phyloP scores from a whole-genome alignment of 2,797 vertebrate species.

The Schizothorax lantsangensis region DNA sequence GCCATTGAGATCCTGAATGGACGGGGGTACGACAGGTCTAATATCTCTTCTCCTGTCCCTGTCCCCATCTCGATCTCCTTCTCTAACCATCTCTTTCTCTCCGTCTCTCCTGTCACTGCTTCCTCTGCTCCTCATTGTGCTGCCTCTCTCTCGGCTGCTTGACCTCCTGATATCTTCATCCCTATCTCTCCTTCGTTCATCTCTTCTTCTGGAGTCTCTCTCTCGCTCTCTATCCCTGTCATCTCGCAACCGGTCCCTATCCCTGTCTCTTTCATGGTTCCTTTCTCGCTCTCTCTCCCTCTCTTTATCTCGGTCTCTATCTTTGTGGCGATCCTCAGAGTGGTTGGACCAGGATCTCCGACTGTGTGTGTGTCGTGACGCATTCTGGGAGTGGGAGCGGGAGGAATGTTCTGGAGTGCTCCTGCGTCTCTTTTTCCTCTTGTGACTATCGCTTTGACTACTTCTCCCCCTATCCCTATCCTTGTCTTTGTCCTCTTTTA shows the following conservation, averaged over 20 bases:
- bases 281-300: slow-evolving; percentile 62
- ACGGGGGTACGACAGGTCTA: slow-evolving; percentile 88
- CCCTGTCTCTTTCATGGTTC: slow-evolving; percentile 61
- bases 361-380: slow-evolving; percentile 71
- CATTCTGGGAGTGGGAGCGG: slow-evolving; percentile 70
- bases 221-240: slow-evolving; percentile 57
- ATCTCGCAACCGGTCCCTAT: slow-evolving; percentile 61
- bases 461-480: slow-evolving; percentile 60
- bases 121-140: slow-evolving; percentile 57
- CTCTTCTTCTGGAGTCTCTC: slow-evolving; percentile 65
- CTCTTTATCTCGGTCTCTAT: slow-evolving; percentile 62
- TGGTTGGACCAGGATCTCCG: slow-evolving; percentile 78
- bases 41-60: slow-evolving; percentile 77
- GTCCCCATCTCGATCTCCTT: slow-evolving; percentile 58
- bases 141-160: slow-evolving; percentile 71
- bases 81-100: slow-evolving; percentile 69
- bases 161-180: slow-evolving; percentile 74
- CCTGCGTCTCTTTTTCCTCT: slow-evolving; percentile 72
- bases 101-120: slow-evolving; percentile 65
- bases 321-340: slow-evolving; percentile 69
- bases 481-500: slow-evolving; percentile 67
- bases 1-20: slow-evolving; percentile 93
- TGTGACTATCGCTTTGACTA: slow-evolving; percentile 76
- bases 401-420: slow-evolving; percentile 73
- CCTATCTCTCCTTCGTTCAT: slow-evolving; percentile 63